Percentiles rank a stretch among this genome's conserved stretches.
phyloP scores from a whole-genome alignment of 2,797 vertebrate genomes.

The Emys orbicularis region DNA sequence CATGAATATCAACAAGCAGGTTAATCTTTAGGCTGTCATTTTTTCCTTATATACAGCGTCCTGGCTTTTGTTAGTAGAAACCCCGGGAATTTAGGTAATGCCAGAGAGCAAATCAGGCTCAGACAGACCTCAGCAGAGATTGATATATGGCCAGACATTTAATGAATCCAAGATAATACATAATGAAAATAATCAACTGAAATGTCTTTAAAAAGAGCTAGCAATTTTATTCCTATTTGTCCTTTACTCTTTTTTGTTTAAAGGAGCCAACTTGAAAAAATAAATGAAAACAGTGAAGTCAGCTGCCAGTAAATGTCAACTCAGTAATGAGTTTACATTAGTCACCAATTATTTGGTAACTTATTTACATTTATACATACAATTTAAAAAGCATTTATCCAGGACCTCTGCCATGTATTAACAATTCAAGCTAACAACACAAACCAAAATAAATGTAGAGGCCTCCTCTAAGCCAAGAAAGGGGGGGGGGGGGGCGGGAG shows the following conservation, averaged over 20 bases:
- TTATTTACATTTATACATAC: background rate
- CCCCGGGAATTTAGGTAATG: slow-evolving; percentile 25
- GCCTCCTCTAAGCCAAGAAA: background rate
- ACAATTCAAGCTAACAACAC: background rate
- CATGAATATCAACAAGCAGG: slow-evolving; percentile 65
- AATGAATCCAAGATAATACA: slow-evolving; percentile 16
- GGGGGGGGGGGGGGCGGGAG: background rate
- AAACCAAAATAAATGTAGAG: background rate
- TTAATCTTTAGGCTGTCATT: slow-evolving; percentile 62
- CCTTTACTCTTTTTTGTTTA: background rate
- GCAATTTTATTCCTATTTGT: background rate
- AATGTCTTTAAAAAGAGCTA: slow-evolving; percentile 31
- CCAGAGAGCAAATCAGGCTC: background rate
- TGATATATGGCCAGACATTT: slow-evolving; percentile 25
- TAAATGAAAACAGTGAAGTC: background rate
- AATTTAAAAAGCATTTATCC: background rate
- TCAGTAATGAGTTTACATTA: background rate
- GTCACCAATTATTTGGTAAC: background rate
- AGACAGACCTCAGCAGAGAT: background rate
- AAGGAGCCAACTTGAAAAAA: background rate
- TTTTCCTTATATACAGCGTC: background rate
- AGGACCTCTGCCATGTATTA: background rate
- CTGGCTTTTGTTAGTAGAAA: slow-evolving; percentile 31
- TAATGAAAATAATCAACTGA: slow-evolving; percentile 23
- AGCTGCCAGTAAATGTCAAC: background rate